Conservation (phyloP, 2,888 invertebrate species). For the Mechanitis mazaeus region DNA sequence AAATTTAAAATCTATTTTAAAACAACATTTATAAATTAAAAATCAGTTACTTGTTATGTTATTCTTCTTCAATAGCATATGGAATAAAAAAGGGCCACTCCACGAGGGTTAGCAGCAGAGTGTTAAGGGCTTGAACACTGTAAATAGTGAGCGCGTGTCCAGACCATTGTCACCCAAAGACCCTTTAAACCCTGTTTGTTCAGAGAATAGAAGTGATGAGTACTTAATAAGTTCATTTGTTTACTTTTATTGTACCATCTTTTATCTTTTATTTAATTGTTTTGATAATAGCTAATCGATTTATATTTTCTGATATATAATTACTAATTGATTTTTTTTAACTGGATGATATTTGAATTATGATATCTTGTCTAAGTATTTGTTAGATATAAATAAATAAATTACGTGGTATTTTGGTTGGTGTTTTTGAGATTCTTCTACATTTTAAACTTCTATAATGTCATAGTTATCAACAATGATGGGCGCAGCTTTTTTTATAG, state of each 20-base stretch:
- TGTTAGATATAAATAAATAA: too few relatives aligned
- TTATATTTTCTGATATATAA: too few relatives aligned
- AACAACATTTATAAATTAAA: slow-evolving; percentile 46
- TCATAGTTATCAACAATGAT: too few relatives aligned
- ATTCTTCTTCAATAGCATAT: slow-evolving; percentile 62
- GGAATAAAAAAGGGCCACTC: slow-evolving; percentile 44
- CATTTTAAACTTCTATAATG: too few relatives aligned
- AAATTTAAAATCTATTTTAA: slow-evolving; percentile 22
- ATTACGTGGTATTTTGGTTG: too few relatives aligned
- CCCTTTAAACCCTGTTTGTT: slow-evolving; percentile 40
- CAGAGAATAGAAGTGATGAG: slow-evolving; percentile 37
- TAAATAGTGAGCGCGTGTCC: slow-evolving; percentile 60
- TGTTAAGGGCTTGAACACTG: slow-evolving; percentile 53
- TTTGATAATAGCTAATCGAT: too few relatives aligned
- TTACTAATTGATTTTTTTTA: too few relatives aligned
- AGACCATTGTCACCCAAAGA: slow-evolving; percentile 37
- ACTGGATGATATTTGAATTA: too few relatives aligned
- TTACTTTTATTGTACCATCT: slow-evolving; percentile 19
- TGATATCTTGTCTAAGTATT: too few relatives aligned
- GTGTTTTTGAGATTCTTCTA: too few relatives aligned
- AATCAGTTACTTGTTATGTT: slow-evolving; percentile 43
- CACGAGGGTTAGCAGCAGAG: slow-evolving; percentile 23
- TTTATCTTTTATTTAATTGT: slow-evolving; percentile 5
- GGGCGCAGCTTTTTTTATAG: too few relatives aligned
- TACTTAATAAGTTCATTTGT: slow-evolving; percentile 32